Base-by-base conservation (phyloP, 1,140 invertebrate genomes). In the Drosophila jambulina region DNA sequence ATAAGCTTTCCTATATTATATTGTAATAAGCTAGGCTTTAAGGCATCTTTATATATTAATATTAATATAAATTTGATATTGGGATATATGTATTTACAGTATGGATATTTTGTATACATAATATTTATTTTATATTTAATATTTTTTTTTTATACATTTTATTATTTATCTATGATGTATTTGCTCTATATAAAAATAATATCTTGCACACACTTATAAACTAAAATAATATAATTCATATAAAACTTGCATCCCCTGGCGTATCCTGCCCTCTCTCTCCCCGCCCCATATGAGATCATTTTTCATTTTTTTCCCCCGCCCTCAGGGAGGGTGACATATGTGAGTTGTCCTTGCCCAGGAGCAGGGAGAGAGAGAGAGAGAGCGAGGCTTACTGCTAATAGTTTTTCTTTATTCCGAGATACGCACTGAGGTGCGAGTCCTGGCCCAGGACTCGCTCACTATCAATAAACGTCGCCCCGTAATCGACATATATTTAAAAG, bases 301-400 rank as follows among this genome's bases (percentile, higher is more conserved):
- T 90, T 88, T 88, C 85, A 90, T 90, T 78, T 79, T 51, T 51
- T 49, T 49, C 25, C 48, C 48, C 17, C 8, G 7, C 15, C 23
- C 21, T n/a, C 15, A 23, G 17, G 15, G 46, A 21, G 12, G 81
- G 75, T 82, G 82, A 82, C 82, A 86, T 86, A 87, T 86, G 83
- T 67, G 83, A 23, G 70, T 23, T 71, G 69, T 72, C 58, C 75
- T 67, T 56, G 63, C 38, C 46, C 48, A 53, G 51, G 58, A 17
- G 15, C 15, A 17, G 40, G 3, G n/a, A 40, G 38, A 34, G 38
- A 19, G 40, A 6, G n/a, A 10, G 19, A 29, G 19, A 10, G 17
- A 49, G 48, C 34, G 62, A 32, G 34, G 51, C 36, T 61, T 27
- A 51, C 27, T 46, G 49, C 72, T 87, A 88, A 87, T 88, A 87